Evolutionary conservation across 1,140 invertebrate species (phyloP), one percentile per base, ranked within the genome.

Genomic region (Tetramorium alpestre): DNA sequence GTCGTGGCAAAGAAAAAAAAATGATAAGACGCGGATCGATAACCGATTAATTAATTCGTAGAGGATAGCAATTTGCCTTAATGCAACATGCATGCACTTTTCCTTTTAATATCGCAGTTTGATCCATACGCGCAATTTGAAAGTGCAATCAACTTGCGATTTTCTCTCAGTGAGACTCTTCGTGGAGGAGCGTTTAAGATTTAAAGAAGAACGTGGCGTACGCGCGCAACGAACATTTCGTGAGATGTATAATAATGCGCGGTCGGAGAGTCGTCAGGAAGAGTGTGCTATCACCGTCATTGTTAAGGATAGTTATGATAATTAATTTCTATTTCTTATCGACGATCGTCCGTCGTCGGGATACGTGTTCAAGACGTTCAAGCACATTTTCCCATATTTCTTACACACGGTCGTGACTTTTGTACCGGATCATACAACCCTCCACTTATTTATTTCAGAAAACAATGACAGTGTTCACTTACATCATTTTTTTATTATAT

Each of bases 161-260:
- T 81, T 81, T 81, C 77, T 81, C 77, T 81, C 77, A 81, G 77
- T 81, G 77, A 81, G 62, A 70, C 22, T 44, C 41, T 47, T 49
- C 7, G 18, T 78, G 64, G 54, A 78, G 60, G 25, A 22, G 44
- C 49, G 28, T 73, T 22, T 22, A 22, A 60, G 25, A 84, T 82
- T 44, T 49, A 25, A 28, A 33, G 28, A 22, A 75, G 28, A 22
- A 75, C 3, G 25, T 38, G 51, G 22, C 22, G 18, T 25, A 16
- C 18, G 38, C 64, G 64, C 78, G 38, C 38, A 8, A 54, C 16
- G 56, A 10, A 70, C 62, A 51, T 70, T 33, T 25, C n/a, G 28
- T 11, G 58, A 70, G 28, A 72, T 72, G 54, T 56, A 75, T 72
- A 28, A n/a, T 75, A 56, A 87, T 65, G n/a, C 64, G 67, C 75